A percentile compares a stretch with the other conserved stretches of the same genome.
phyloP scores from a whole-genome alignment of 2,888 invertebrate genomes.

The Tetropium fuscum region DNA sequence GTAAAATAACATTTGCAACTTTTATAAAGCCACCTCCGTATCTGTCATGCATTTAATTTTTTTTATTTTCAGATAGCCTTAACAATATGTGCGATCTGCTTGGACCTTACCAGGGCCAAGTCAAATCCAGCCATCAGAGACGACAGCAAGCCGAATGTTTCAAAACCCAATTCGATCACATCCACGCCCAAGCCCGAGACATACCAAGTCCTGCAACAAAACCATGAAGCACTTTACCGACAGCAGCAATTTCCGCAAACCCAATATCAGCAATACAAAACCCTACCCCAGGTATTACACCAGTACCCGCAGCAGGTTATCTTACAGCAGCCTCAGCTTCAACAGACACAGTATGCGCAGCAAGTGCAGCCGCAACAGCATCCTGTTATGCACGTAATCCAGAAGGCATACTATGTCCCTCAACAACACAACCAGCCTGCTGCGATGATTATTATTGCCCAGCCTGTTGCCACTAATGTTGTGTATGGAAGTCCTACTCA shows the following conservation, averaged over 20 bases:
- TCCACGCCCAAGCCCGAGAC: constrained; percentile 42
- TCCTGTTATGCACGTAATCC: constrained; percentile 37
- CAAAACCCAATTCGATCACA: constrained; percentile 33
- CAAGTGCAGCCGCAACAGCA: constrained; percentile 13
- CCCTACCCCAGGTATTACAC: constrained; percentile 27
- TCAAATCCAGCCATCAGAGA: constrained; percentile 33
- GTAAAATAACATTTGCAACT: too few species aligned
- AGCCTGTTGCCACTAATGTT: constrained; percentile 58
- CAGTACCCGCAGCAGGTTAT: neutral
- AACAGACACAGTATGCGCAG: constrained; percentile 24
- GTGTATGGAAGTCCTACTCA: constrained; percentile 52
- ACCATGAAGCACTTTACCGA: constrained; percentile 42
- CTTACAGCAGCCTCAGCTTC: constrained; percentile 34
- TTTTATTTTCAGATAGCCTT: constrained; percentile 45
- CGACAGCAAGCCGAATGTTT: constrained; percentile 32
- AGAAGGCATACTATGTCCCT: constrained; percentile 41
- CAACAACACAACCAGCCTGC: constrained; percentile 53
- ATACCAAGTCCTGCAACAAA: constrained; percentile 38
- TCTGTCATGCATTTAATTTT: too few species aligned
- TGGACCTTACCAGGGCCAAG: constrained; percentile 31
- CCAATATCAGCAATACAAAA: constrained; percentile 30
- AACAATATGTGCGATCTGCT: constrained; percentile 30
- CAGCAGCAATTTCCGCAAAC: constrained; percentile 45
- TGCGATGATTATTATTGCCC: constrained; percentile 63
- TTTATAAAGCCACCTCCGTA: too few species aligned